phyloP scores from a whole-genome alignment of 2,888 invertebrate genomes.

The Leucophora obtusa region DNA sequence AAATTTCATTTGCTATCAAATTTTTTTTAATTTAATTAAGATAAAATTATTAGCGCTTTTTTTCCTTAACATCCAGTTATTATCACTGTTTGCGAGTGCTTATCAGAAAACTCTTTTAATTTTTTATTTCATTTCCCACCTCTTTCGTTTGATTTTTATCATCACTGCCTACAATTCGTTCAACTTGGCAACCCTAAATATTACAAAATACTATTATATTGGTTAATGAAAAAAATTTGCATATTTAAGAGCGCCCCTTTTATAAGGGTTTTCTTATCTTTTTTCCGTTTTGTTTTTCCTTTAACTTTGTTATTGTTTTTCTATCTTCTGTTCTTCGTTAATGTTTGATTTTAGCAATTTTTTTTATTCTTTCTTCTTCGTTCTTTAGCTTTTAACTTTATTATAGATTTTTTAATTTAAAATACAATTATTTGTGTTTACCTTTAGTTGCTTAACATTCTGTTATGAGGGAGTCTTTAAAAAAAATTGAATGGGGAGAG shows the following conservation, averaged over 20 bases:
- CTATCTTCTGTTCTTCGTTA: slow-evolving; percentile 38
- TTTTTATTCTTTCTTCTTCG: slow-evolving; percentile 7
- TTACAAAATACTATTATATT: slow-evolving; percentile 47
- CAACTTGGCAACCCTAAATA: slow-evolving; percentile 49
- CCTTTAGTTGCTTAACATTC: not conserved
- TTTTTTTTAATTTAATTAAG: no score
- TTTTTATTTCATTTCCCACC: slow-evolving; percentile 38
- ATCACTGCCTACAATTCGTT: slow-evolving; percentile 8
- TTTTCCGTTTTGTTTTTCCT: slow-evolving; percentile 7
- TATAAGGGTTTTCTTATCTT: slow-evolving; percentile 38
- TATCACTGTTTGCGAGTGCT: not conserved
- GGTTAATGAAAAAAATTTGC: slow-evolving; percentile 61
- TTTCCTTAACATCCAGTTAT: not conserved
- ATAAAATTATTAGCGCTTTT: no score
- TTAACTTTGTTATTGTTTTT: slow-evolving; percentile 6
- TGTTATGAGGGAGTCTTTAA: no score
- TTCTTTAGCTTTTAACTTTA: not conserved
- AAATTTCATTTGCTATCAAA: no score
- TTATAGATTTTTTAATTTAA: slow-evolving; percentile 10
- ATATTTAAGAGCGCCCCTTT: slow-evolving; percentile 44
- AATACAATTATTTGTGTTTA: not conserved
- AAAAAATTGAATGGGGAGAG: no score
- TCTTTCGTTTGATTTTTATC: slow-evolving; percentile 20
- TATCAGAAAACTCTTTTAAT: slow-evolving; percentile 42
- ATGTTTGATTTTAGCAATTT: slow-evolving; percentile 37